These are phyloP conservation scores for Tupaia chinensis DNA, from an alignment of 2,113 vertebrate species.

Conservation along the genomic window DNA sequence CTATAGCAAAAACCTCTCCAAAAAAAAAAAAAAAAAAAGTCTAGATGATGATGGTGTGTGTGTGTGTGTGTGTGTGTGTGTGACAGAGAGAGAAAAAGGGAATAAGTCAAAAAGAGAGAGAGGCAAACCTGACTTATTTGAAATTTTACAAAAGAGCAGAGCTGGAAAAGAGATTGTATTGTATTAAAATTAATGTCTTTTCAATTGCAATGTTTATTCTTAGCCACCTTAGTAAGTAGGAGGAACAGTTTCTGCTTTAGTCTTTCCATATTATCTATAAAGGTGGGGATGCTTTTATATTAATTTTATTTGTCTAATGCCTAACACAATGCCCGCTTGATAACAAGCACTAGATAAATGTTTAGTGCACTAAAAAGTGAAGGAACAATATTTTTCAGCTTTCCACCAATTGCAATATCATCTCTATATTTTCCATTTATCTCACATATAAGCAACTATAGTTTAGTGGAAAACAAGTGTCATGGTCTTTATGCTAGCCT, in stretches of 20 bases:
- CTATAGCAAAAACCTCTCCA: too few relatives aligned
- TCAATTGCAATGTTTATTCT: background rate
- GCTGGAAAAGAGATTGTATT: background rate
- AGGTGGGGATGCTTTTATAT: background rate
- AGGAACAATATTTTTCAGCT: constrained; percentile 24
- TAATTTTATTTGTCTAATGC: background rate
- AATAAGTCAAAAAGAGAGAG: background rate
- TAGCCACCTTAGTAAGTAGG: background rate
- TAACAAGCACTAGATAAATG: background rate
- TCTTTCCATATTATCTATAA: background rate
- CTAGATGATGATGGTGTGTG: too few relatives aligned
- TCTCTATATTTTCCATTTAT: background rate
- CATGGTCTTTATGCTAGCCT: background rate
- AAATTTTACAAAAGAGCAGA: background rate
- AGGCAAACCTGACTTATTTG: background rate
- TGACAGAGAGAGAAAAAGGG: background rate
- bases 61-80: background rate
- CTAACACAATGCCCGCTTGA: background rate
- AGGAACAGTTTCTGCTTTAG: background rate
- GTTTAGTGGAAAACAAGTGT: background rate
- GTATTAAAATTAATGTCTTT: background rate
- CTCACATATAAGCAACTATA: background rate
- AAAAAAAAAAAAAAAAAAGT: too few relatives aligned
- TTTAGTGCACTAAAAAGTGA: background rate
- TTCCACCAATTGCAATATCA: background rate